Evolutionary conservation across 2,888 invertebrate genomes (phyloP).

Genomic region (Macrophya annulata): DNA sequence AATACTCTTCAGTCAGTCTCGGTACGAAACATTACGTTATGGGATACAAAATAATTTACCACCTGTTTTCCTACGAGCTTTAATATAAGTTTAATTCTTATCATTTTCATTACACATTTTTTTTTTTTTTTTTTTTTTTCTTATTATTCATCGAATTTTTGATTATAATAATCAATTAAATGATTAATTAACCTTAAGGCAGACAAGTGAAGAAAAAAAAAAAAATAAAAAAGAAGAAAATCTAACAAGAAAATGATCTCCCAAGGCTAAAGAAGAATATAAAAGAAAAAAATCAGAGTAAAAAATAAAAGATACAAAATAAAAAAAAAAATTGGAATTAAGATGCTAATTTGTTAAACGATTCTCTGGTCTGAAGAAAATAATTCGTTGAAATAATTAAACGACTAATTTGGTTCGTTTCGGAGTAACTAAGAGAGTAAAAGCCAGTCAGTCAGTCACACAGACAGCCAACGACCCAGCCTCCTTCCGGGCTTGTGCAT

Average conservation of each 20-base stretch:
- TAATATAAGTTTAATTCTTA: background rate
- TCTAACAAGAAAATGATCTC: background rate
- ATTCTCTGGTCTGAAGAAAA: slow-evolving; percentile 12
- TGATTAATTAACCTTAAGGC: too few relatives aligned
- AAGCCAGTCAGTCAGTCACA: too few relatives aligned
- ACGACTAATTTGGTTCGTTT: slow-evolving; percentile 36
- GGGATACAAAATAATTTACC: slow-evolving; percentile 10
- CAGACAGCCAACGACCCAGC: background rate
- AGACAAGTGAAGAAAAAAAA: background rate
- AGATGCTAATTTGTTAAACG: slow-evolving; percentile 42
- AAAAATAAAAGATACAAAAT: background rate
- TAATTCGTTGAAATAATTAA: slow-evolving; percentile 27
- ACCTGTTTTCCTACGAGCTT: slow-evolving; percentile 7
- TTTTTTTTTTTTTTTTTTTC: background rate
- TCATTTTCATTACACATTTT: background rate
- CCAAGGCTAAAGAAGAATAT: background rate
- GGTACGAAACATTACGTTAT: background rate
- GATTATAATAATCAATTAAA: too few relatives aligned
- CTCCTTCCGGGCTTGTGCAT: background rate
- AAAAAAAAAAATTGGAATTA: slow-evolving; percentile 1
- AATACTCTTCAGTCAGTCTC: background rate
- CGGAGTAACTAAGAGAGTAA: background rate
- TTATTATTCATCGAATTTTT: background rate
- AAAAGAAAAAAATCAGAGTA: background rate
- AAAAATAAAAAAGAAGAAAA: background rate